These are phyloP conservation scores for Hoplodrina blanda DNA, from an alignment of 2,888 invertebrate genomes.

Conservation along the genomic window DNA sequence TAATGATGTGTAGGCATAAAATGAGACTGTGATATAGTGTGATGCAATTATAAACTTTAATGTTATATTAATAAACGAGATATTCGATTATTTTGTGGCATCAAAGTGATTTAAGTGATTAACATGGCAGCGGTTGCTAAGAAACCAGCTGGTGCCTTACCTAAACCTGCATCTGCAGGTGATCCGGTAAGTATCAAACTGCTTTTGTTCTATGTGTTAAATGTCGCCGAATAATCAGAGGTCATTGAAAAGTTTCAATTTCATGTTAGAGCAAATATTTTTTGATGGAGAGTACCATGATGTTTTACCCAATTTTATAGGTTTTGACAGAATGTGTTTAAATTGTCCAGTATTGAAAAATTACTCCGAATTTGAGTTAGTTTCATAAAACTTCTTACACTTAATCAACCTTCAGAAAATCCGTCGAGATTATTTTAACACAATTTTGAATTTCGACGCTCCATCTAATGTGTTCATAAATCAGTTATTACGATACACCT, in stretches of 20 bases:
- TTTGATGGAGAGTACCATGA: no score
- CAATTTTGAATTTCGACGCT: slow-evolving; percentile 28
- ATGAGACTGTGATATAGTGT: slow-evolving; percentile 75
- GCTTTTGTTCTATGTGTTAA: slow-evolving; percentile 43
- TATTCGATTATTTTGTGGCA: slow-evolving; percentile 81
- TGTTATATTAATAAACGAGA: slow-evolving; percentile 54
- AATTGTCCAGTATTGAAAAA: not conserved
- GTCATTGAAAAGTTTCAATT: slow-evolving; percentile 65
- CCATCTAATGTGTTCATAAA: slow-evolving; percentile 39
- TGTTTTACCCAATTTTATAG: not conserved
- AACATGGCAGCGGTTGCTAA: slow-evolving; percentile 85
- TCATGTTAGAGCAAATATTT: not conserved
- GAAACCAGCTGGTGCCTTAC: slow-evolving; percentile 74
- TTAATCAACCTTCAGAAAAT: slow-evolving; percentile 15
- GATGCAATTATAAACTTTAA: slow-evolving; percentile 66
- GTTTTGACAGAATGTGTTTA: not conserved
- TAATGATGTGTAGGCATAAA: slow-evolving; percentile 57
- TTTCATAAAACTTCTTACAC: slow-evolving; percentile 8
- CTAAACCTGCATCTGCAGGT: slow-evolving; percentile 67
- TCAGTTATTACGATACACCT: slow-evolving; percentile 41
- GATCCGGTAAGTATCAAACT: slow-evolving; percentile 81
- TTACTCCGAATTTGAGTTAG: not conserved
- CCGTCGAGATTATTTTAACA: slow-evolving; percentile 19
- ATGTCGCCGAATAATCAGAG: slow-evolving; percentile 51
- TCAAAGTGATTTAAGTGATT: slow-evolving; percentile 77